Base-by-base conservation (phyloP, 2,888 invertebrate species). In the Arrhopalites spinosus region DNA sequence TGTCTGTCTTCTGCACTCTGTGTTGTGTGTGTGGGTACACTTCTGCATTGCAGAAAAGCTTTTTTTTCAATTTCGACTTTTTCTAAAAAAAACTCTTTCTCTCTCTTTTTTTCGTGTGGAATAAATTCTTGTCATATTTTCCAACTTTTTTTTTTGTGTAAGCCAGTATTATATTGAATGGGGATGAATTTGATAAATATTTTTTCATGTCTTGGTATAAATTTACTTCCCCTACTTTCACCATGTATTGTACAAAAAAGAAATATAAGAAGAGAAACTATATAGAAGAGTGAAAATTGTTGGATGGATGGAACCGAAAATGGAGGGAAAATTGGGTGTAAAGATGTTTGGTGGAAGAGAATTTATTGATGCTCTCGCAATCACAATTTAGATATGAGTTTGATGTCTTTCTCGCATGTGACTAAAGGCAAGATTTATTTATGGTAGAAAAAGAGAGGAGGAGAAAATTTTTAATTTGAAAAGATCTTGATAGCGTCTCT, bases 401-500 rank as follows among this genome's bases (percentile, higher is more conserved):
- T 20, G 56, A 56, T 56, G 23, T 56, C 56, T 23, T 56, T 15
- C 56, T n/a, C 56, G 3, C 20, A 5, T 20, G 56, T 36, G 36
- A 36, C 5, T 3, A 56, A 56, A 15, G 23, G 23, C 5, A 45
- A 45, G 66, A 67, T 67, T 67, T 67, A 67, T 67, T 23, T 11
- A 11, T 3, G 36, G 36, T 3, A 36, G n/a, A n/a, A n/a, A n/a
- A n/a, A n/a, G n/a, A n/a, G n/a, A n/a, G n/a, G 36, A 1, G 68
- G 5, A 69, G 68, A 50, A 50, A 50, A 50, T 69, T 69, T 69
- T 69, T 69, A 69, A 69, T 69, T 69, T 50, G n/a, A 50, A 69
- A 69, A 50, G 45, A 47, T 69, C 45, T 47, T 23, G 47, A 20
- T 50, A 50, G 50, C 25, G 53, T 69, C 36, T 36, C 68, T 15